Evolutionary conservation across 2,797 vertebrate species (phyloP).

Genomic region (Salarias fasciatus): DNA sequence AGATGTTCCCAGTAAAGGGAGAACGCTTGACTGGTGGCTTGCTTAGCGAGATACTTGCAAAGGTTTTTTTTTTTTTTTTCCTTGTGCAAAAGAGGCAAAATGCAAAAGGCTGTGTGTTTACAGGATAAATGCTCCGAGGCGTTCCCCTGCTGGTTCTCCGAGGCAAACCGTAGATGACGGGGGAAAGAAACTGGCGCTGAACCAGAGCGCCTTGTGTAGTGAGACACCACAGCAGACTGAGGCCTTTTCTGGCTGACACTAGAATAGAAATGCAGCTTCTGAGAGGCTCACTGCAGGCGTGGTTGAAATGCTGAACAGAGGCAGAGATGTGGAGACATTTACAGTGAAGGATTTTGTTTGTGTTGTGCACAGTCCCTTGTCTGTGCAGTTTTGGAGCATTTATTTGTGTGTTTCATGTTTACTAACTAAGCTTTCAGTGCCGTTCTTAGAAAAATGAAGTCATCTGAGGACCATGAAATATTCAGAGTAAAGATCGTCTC

Average conservation of each 20-base stretch:
- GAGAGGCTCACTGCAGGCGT: slow-evolving; percentile 61
- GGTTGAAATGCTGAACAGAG: slow-evolving; percentile 69
- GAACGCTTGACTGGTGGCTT: slow-evolving; percentile 68
- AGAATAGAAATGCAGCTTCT: slow-evolving; percentile 75
- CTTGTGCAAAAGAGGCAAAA: slow-evolving; percentile 57
- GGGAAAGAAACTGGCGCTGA: slow-evolving; percentile 61
- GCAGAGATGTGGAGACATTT: slow-evolving; percentile 61
- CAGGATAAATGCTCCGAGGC: slow-evolving; percentile 81
- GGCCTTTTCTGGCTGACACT: slow-evolving; percentile 71
- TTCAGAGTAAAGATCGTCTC: slow-evolving; percentile 1
- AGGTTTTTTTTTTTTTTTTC: slow-evolving; percentile 37
- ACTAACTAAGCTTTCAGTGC: slow-evolving; percentile 30
- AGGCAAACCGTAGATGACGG: slow-evolving; percentile 79
- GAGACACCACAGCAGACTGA: slow-evolving; percentile 65
- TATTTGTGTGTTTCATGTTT: slow-evolving; percentile 60
- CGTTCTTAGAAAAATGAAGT: too few relatives aligned
- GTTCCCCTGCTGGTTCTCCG: slow-evolving; percentile 77
- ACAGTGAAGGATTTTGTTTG: slow-evolving; percentile 49
- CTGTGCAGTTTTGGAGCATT: slow-evolving; percentile 61
- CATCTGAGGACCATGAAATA: slow-evolving; percentile 18
- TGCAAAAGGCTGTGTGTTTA: slow-evolving; percentile 76
- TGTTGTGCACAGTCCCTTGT: slow-evolving; percentile 32
- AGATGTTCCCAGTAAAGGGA: slow-evolving; percentile 73
- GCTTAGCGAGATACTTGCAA: slow-evolving; percentile 74
- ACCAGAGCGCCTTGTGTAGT: slow-evolving; percentile 67